Percentiles rank a stretch among this genome's conserved stretches.
These are phyloP conservation scores for Diorhabda elongata DNA, from an alignment of 1,140 invertebrate genomes.

Conservation along the genomic window DNA sequence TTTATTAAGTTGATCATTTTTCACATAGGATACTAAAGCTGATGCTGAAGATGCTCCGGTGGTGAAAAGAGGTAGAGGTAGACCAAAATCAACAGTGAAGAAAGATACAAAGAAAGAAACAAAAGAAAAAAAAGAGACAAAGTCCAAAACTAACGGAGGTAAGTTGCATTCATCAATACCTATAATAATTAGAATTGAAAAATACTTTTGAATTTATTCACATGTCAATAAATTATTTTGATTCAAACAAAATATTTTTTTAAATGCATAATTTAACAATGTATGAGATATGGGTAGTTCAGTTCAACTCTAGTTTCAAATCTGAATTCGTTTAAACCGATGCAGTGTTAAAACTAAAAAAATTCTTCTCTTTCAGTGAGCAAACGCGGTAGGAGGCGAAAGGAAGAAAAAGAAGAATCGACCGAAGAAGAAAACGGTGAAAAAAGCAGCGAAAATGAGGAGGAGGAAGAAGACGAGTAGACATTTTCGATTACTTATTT, in stretches of 20 bases:
- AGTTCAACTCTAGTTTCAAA: no score
- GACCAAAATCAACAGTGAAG: slow-evolving; percentile 28
- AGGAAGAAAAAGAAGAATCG: slow-evolving; percentile 32
- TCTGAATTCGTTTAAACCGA: no score
- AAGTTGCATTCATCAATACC: slow-evolving; percentile 8
- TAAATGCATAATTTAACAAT: not conserved
- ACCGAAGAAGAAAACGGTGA: slow-evolving; percentile 30
- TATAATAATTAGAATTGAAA: not conserved
- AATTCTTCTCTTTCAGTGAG: slow-evolving; percentile 15
- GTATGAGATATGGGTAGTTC: not conserved
- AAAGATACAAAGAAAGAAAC: slow-evolving; percentile 20
- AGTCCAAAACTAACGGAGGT: slow-evolving; percentile 31
- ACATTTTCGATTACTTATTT: not conserved
- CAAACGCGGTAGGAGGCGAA: slow-evolving; percentile 29
- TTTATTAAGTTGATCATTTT: no score
- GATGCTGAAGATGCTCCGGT: slow-evolving; percentile 27
- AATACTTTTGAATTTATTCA: not conserved
- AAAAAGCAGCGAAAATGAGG: slow-evolving; percentile 28
- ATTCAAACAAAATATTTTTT: not conserved
- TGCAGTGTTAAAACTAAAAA: no score
- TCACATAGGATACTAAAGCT: slow-evolving; percentile 20
- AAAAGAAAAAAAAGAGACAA: slow-evolving; percentile 16
- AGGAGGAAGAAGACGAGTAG: slow-evolving; percentile 26
- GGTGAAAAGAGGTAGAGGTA: slow-evolving; percentile 32
- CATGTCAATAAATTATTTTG: not conserved